Evolutionary conservation across 1,140 invertebrate species (phyloP), one percentile per base, ranked within the genome.

Genomic region (Bombus difficillimus): DNA sequence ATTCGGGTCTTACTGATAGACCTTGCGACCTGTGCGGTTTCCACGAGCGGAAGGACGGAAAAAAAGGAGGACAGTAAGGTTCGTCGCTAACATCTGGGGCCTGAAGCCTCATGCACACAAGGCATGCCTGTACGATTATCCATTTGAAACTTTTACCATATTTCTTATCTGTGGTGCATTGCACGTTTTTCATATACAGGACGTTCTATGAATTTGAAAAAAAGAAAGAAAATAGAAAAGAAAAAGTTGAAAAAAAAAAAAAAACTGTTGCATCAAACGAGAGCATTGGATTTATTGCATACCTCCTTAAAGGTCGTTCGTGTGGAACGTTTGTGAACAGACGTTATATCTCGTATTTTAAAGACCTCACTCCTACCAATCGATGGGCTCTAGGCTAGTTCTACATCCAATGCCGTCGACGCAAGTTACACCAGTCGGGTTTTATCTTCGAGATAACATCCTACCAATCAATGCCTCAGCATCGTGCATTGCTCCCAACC

Each of bases 401-500:
- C 83, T 66, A 18, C 82, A n/a, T 69, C 74, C 81, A 69, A 85
- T 43, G 66, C 68, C 59, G 43, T 74, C 34, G 69, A 53, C 81
- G 43, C 62, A 2, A 73, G 86, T 80, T 83, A 53, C 43, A 66
- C 75, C 32, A 37, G 59, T 37, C 57, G 3, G 28, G 47, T 34
- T 86, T 89, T 81, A 88, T 86, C 87, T 88, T 86, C n/a, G 62
- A 88, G 87, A 90, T 88, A 91, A 88, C 81, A 47, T 62, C 15
- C 71, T 71, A 72, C 90, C 89, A 91, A 90, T 91, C 89, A 72
- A 91, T 91, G 86, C 74, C 72, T 88, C 66, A 66, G 59, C 71
- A 34, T 39, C 76, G 79, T 85, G 84, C 90, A 86, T 83, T 90
- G 90, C 89, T 88, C 84, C 89, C 89, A 90, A 90, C 88, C 83